Base-by-base conservation (phyloP, 2,888 invertebrate genomes). In the Melangyna quadrimaculata region DNA sequence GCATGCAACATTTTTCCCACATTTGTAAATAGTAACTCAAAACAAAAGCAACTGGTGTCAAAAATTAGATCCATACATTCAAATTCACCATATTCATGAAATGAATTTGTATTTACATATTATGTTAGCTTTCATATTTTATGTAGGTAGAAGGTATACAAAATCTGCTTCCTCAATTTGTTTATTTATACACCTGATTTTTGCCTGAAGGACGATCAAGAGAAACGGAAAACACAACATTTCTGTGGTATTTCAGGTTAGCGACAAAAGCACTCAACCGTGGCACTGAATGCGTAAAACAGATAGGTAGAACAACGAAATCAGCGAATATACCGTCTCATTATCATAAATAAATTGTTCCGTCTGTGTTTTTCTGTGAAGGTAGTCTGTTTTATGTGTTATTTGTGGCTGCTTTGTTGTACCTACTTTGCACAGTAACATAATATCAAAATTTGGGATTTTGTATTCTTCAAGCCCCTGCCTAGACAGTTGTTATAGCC, bases 271-370 rank as follows among this genome's bases (percentile, higher is more conserved):
- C 2, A 17, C 8, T 5, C 59, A 19, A 57, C 24, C 45, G 43
- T 55, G n/a, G 14, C 48, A 0, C 48, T 19, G 32, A 12, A 37
- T 32, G 19, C 37, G 48, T 48, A 29, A 67, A 77, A 72, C 45
- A 70, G 4, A n/a, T 7, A 27, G 43, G 19, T 45, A 19, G 29
- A 17, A 43, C 12, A 29, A 19, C 17, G 37, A 51, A 71, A 57
- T 75, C 71, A 75, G 43, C 43, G 72, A 84, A 79, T 79, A 74
- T 32, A 45, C 74, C 74, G 67, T 86, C 81, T 86, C 73, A 86
- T 86, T 86, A 86, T 86, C 80, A 86, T 86, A 86, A 86, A 81
- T 81, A 86, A 81, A 81, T 86, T 81, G 57, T 74, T 78, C 57
- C 32, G 32, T 53, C 1, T 29, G 12, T 12, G 57, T 65, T 35